Base-by-base conservation (phyloP, 2,888 invertebrate species). In the Epistrophella euchroma region DNA sequence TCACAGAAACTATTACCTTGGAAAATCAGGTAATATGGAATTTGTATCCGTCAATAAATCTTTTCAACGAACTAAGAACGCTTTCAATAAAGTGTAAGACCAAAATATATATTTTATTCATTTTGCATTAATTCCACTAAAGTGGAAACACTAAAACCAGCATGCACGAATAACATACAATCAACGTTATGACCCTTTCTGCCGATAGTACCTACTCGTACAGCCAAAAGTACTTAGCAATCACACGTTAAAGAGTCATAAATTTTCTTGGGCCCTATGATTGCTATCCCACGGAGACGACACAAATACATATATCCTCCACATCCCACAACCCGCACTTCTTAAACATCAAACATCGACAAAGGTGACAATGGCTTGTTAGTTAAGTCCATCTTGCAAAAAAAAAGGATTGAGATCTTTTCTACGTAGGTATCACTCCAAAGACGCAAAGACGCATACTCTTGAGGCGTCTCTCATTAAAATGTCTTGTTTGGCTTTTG, bases 401-500 rank as follows among this genome's bases (percentile, higher is more conserved):
- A 35, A 35, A 56, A 62, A 70, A 60, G 74, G 55, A 74, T 70
- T 74, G 50, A 56, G 70, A 62, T 74, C 74, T 37, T 32, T 60
- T 40, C 55, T 70, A 52, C 32, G 64, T 52, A 68, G 50, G 52
- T 15, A 68, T 66, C 47, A 32, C 62, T 71, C 19, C 35, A 52
- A 15, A 37, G 28, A 37, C 52, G 32, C 43, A 35, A 7, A 25
- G 0, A n/a, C 4, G 2, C 2, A 9, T 58, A 11, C n/a, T 37
- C 58, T 19, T 35, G 15, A 40, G 79, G 68, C 76, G 73, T 81
- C 86, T 77, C 86, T 86, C 86, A 86, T 86, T 86, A 86, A 86
- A 82, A 82, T 74, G 82, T 86, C 86, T 86, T 86, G 86, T 85
- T 85, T 72, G 81, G 72, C 68, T 85, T 62, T 55, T 71, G 43